Evolutionary conservation across 2,797 vertebrate species (phyloP).

Genomic region (Ceyx erithaca): DNA sequence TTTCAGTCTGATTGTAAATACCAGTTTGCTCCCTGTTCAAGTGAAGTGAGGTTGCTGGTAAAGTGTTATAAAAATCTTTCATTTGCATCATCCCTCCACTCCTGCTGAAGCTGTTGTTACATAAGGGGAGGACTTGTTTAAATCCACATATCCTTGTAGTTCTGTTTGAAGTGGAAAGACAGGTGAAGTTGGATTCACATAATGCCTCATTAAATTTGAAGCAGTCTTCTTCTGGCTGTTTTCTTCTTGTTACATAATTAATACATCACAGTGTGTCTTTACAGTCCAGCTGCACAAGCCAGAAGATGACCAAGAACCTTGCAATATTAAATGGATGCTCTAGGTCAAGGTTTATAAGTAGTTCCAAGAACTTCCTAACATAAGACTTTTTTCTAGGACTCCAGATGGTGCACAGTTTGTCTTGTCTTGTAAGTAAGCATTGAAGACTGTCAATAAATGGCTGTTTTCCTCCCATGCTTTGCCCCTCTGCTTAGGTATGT

Average conservation of each 20-base stretch:
- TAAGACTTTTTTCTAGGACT: neutral
- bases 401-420: constrained; percentile 13
- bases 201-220: constrained; percentile 36
- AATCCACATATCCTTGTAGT: neutral
- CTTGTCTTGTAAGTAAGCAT: constrained; percentile 26
- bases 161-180: constrained; percentile 54
- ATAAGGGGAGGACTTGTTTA: constrained; percentile 23
- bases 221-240: neutral
- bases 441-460: neutral
- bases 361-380: neutral
- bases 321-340: neutral
- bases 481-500: constrained; percentile 11
- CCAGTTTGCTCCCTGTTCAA: constrained; percentile 52
- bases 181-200: constrained; percentile 58
- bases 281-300: neutral
- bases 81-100: constrained; percentile 50
- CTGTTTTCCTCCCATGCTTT: constrained; percentile 36
- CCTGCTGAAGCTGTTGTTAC: constrained; percentile 14
- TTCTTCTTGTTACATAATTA: neutral
- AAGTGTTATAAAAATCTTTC: constrained; percentile 47
- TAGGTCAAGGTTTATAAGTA: neutral
- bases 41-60: neutral
- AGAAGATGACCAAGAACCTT: neutral
- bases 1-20: constrained; percentile 73
- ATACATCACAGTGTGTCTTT: neutral